A percentile compares a stretch with the other conserved stretches of the same genome.
These are phyloP conservation scores for Pomatorhinus ruficollis DNA, from an alignment of 2,113 vertebrate genomes.

Conservation along the genomic window DNA sequence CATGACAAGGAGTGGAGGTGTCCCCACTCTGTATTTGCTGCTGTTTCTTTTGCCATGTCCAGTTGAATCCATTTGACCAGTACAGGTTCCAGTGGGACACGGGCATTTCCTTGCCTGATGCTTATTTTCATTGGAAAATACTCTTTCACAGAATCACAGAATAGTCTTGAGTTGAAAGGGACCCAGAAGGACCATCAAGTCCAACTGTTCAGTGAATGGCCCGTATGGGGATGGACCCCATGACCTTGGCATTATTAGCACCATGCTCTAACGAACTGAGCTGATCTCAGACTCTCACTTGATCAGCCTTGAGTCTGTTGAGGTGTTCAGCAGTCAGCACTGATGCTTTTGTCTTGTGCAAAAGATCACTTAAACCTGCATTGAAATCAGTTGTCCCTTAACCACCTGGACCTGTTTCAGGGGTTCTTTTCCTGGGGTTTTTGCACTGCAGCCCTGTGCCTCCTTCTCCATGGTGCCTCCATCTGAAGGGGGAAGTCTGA, in stretches of 20 bases:
- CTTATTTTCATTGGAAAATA: not conserved
- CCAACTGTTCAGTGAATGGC: not conserved
- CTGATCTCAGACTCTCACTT: not conserved
- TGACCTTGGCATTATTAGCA: not conserved
- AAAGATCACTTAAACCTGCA: not conserved
- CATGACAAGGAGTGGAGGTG: not conserved
- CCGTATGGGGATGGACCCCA: not conserved
- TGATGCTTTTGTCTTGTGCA: not conserved
- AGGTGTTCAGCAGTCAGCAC: not conserved
- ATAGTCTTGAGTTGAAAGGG: not conserved
- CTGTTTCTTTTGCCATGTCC: not conserved
- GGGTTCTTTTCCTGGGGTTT: not conserved
- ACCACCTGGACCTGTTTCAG: not conserved
- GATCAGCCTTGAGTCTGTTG: not conserved
- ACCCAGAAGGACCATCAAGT: not conserved
- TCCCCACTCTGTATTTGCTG: not conserved
- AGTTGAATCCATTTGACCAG: not conserved
- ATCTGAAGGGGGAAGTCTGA: not conserved
- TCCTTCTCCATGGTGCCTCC: accelerated
- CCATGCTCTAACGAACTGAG: not conserved
- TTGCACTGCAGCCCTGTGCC: not conserved
- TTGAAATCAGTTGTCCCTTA: not conserved
- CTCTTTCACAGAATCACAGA: not conserved
- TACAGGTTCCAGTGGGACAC: not conserved
- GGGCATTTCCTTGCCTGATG: not conserved